A percentile compares a stretch with the other conserved stretches of the same genome.
Conservation (phyloP, 2,888 invertebrate species). For the Thereva nobilitata region DNA sequence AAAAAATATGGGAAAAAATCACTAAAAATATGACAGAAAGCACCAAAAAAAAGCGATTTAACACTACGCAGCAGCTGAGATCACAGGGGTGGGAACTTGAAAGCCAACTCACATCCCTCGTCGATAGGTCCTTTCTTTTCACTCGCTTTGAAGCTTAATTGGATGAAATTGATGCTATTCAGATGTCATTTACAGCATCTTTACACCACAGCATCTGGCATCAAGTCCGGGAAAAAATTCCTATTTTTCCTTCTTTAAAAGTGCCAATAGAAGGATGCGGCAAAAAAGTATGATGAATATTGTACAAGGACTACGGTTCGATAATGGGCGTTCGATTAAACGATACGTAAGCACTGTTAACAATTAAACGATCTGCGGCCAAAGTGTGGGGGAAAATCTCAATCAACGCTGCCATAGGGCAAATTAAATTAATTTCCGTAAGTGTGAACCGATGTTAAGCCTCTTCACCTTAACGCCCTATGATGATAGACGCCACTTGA, state of each 20-base stretch:
- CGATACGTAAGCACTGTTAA: too few relatives aligned
- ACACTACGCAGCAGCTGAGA: background rate
- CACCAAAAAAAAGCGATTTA: too few relatives aligned
- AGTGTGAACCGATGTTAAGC: too few relatives aligned
- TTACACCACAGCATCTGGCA: constrained; percentile 16
- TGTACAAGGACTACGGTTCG: background rate
- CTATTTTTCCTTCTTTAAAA: constrained; percentile 17
- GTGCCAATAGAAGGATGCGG: background rate
- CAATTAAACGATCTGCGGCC: too few relatives aligned
- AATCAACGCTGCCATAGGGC: too few relatives aligned
- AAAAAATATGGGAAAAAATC: constrained; percentile 8
- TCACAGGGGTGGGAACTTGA: constrained; percentile 4
- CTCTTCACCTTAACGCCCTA: too few relatives aligned
- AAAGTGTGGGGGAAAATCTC: too few relatives aligned
- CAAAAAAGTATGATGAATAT: background rate
- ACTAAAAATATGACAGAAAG: constrained; percentile 14
- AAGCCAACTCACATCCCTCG: constrained; percentile 16
- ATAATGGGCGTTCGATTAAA: too few relatives aligned
- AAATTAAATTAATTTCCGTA: too few relatives aligned
- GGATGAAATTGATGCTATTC: constrained; percentile 43
- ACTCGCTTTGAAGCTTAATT: constrained; percentile 39
- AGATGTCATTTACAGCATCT: constrained; percentile 41
- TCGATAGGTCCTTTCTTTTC: constrained; percentile 26
- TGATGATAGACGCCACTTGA: too few relatives aligned
- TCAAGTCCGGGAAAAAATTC: constrained; percentile 17